These are phyloP conservation scores for Rhagium mordax DNA, from an alignment of 2,888 invertebrate species.

Conservation along the genomic window DNA sequence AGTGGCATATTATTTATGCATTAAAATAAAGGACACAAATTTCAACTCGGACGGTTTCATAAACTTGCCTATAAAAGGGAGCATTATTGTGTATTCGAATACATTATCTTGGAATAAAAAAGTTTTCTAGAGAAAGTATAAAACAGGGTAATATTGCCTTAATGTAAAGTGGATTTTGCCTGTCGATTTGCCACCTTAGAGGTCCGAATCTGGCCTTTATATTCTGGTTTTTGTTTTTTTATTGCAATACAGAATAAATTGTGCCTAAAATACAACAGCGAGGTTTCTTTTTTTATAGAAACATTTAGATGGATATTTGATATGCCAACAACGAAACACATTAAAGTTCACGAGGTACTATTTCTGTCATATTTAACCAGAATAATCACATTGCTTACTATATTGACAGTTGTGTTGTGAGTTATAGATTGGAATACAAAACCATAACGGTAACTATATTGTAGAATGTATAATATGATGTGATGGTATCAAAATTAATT, in stretches of 20 bases:
- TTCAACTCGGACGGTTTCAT: background rate
- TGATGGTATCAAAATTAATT: too few relatives aligned
- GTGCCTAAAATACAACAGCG: too few relatives aligned
- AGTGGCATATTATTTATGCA: slow-evolving; percentile 47
- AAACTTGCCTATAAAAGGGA: background rate
- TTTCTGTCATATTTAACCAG: too few relatives aligned
- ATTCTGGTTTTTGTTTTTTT: background rate
- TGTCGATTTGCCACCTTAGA: background rate
- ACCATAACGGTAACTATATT: too few relatives aligned
- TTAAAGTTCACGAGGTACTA: too few relatives aligned
- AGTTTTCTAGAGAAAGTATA: background rate
- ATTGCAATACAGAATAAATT: background rate
- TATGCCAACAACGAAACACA: too few relatives aligned
- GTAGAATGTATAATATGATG: too few relatives aligned
- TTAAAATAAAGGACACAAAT: slow-evolving; percentile 24
- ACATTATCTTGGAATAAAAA: background rate
- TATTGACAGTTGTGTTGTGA: too few relatives aligned
- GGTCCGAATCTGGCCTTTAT: background rate
- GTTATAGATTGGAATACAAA: too few relatives aligned
- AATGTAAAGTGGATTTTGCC: background rate
- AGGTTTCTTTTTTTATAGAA: too few relatives aligned
- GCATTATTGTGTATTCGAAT: background rate
- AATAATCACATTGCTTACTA: too few relatives aligned
- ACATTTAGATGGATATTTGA: too few relatives aligned
- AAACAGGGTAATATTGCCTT: background rate